Conservation (phyloP, 2,888 invertebrate species). For the Lydus trimaculatus region DNA sequence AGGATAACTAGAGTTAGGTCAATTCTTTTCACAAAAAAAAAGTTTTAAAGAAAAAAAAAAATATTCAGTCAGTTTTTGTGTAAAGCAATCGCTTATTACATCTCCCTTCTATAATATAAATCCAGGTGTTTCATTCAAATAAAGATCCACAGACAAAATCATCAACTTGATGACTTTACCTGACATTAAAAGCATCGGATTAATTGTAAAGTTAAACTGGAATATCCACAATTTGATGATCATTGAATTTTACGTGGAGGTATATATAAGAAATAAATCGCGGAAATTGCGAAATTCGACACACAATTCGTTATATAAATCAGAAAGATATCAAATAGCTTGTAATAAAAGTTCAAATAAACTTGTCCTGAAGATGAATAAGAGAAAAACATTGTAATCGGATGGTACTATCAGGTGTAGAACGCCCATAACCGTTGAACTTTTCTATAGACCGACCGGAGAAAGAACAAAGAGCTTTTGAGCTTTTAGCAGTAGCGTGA, state of each 20-base stretch:
- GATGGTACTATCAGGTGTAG: constrained; percentile 51
- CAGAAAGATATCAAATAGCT: constrained; percentile 43
- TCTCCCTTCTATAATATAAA: constrained; percentile 24
- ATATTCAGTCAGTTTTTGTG: constrained; percentile 8
- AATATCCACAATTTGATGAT: constrained; percentile 24
- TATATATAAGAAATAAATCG: not conserved
- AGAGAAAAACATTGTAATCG: constrained; percentile 41
- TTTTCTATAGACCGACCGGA: constrained; percentile 32
- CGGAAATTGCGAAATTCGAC: constrained; percentile 21
- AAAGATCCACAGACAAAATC: constrained; percentile 23
- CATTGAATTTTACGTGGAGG: too few relatives aligned
- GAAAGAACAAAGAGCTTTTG: constrained; percentile 42
- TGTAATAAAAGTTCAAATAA: constrained; percentile 45
- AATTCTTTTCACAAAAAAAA: constrained; percentile 55
- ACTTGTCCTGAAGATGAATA: constrained; percentile 39
- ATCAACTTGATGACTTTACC: constrained; percentile 45
- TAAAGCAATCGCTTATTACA: constrained; percentile 32
- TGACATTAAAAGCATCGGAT: constrained; percentile 37
- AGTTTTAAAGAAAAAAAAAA: constrained; percentile 26
- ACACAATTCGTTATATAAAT: constrained; percentile 13
- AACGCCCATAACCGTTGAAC: constrained; percentile 50
- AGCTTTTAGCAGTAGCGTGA: constrained; percentile 40
- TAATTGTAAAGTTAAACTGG: constrained; percentile 46
- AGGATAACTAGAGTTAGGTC: constrained; percentile 62
- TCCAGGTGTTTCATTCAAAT: constrained; percentile 52